Evolutionary conservation across 2,113 vertebrate species (phyloP).

Genomic region (Dipodomys spectabilis): DNA sequence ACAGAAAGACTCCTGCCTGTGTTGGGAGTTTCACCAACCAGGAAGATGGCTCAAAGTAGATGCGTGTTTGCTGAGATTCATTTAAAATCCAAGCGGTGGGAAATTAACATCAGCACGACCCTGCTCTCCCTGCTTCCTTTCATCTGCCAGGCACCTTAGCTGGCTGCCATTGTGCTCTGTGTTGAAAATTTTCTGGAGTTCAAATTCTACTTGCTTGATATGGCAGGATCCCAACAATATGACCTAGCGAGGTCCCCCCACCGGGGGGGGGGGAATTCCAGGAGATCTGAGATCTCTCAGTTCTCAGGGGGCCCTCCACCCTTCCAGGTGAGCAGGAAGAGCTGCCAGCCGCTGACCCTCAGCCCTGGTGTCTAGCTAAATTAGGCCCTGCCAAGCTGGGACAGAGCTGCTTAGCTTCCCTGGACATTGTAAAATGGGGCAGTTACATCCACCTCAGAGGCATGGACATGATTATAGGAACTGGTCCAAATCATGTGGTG

Average conservation of each 20-base stretch:
- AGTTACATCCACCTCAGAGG: no score
- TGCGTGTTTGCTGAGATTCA: no score
- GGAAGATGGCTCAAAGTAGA: not conserved
- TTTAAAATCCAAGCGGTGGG: not conserved
- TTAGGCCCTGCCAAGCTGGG: not conserved
- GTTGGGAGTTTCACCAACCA: not conserved
- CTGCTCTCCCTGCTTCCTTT: no score
- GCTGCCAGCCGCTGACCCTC: no score
- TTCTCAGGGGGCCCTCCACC: not conserved
- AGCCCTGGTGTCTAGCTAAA: no score
- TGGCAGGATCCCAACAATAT: not conserved
- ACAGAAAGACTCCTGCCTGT: not conserved
- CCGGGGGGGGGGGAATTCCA: not conserved
- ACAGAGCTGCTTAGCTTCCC: not conserved
- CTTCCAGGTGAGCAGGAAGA: no score
- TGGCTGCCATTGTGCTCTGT: not conserved
- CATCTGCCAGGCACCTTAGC: not conserved
- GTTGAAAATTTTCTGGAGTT: not conserved
- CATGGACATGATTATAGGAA: not conserved
- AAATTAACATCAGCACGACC: no score
- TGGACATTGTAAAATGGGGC: not conserved
- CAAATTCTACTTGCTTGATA: not conserved
- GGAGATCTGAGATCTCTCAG: not conserved
- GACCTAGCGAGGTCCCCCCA: not conserved
- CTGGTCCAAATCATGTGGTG: not conserved